phyloP scores from a whole-genome alignment of 2,888 invertebrate species.

The Ceratothoa steindachneri region DNA sequence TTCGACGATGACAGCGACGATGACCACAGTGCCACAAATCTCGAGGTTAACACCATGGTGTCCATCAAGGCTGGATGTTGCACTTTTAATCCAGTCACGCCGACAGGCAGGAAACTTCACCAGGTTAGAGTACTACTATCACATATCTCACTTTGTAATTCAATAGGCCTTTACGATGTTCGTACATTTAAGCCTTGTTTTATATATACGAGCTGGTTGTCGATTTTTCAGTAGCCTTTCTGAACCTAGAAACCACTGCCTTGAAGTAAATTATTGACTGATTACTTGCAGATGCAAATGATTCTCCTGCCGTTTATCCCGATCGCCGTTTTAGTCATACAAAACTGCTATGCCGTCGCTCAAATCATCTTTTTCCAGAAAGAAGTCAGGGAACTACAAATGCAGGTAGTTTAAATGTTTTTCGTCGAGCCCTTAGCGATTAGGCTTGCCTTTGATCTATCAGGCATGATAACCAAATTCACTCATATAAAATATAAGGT shows the following conservation, averaged over 20 bases:
- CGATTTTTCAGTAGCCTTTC: too few species aligned
- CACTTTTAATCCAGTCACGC: conserved; percentile 39
- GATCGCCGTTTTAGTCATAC: conserved; percentile 37
- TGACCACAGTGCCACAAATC: conserved; percentile 26
- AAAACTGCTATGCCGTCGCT: conserved; percentile 31
- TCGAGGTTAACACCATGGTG: conserved; percentile 36
- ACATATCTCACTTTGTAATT: too few species aligned
- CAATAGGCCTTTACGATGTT: too few species aligned
- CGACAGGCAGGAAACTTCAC: conserved; percentile 34
- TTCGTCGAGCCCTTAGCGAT: neutral
- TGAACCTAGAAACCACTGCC: too few species aligned
- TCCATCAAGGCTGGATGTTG: conserved; percentile 41
- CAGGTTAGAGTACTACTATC: conserved; percentile 15
- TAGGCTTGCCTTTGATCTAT: neutral
- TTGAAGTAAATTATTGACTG: too few species aligned
- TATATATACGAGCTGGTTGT: too few species aligned
- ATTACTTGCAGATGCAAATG: conserved; percentile 26
- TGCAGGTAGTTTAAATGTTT: conserved; percentile 6
- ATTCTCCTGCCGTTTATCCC: conserved; percentile 43
- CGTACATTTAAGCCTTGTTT: too few species aligned
- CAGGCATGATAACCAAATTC: too few species aligned
- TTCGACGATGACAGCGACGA: conserved; percentile 22
- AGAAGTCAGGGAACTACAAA: conserved; percentile 8
- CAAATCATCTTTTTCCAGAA: conserved; percentile 11
- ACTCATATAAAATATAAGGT: too few species aligned